phyloP scores from a whole-genome alignment of 2,797 vertebrate species.

The Micropoecilia bifurca region DNA sequence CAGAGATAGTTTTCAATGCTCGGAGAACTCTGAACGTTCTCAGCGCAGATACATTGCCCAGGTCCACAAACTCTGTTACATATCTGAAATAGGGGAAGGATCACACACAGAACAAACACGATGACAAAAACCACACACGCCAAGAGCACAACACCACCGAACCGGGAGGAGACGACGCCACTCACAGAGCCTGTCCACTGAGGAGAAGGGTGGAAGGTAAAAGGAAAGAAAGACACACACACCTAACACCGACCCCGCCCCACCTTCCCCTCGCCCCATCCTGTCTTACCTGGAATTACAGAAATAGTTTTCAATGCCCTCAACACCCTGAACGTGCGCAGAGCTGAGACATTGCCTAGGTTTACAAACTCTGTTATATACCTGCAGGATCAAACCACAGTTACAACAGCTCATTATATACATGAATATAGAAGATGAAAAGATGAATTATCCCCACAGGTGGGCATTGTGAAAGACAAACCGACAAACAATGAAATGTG shows the following conservation, averaged over 20 bases:
- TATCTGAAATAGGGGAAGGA: slow-evolving; percentile 99
- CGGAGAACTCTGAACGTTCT: slow-evolving; percentile 99
- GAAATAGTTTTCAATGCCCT: slow-evolving; percentile 99
- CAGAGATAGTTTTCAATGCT: slow-evolving; percentile 99
- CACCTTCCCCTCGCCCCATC: slow-evolving; percentile 83
- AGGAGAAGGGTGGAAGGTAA: slow-evolving; percentile 83
- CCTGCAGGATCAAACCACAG: slow-evolving; percentile 99
- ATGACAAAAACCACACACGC: slow-evolving; percentile 96
- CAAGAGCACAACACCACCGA: slow-evolving; percentile 86
- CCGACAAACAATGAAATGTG: slow-evolving; percentile 10
- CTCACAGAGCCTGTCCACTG: slow-evolving; percentile 95
- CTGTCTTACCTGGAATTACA: slow-evolving; percentile 95
- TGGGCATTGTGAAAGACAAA: slow-evolving; percentile 20
- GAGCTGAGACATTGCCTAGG: slow-evolving; percentile 99
- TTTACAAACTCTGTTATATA: slow-evolving; percentile 99
- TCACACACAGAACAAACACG: slow-evolving; percentile 96
- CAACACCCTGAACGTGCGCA: slow-evolving; percentile 97
- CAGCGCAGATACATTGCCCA: slow-evolving; percentile 99
- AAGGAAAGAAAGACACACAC: slow-evolving; percentile 84
- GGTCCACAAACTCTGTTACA: slow-evolving; percentile 99
- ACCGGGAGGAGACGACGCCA: slow-evolving; percentile 89
- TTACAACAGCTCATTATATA: slow-evolving; percentile 87
- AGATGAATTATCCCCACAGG: slow-evolving; percentile 43
- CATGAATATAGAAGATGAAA: slow-evolving; percentile 45
- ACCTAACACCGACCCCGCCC: slow-evolving; percentile 92